Evolutionary conservation across 2,888 invertebrate genomes (phyloP), one percentile per base, ranked within the genome.

Genomic region (Morpho helenor): DNA sequence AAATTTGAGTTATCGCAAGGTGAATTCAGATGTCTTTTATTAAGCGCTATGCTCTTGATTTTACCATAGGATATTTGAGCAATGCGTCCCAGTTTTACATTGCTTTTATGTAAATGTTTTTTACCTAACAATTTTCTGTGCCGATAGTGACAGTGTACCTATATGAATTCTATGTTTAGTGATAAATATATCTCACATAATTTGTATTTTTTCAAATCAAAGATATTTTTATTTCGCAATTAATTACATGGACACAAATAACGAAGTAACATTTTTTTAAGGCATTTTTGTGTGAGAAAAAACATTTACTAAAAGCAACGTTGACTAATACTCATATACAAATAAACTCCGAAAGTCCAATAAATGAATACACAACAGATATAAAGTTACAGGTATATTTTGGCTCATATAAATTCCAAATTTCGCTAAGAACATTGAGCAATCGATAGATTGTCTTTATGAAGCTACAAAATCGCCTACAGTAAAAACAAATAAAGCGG

Each of bases 401-500:
- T 51, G 41, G 22, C 56, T 52, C 49, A 56, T 53, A 52, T 57
- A 48, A 46, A 48, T 51, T 10, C 52, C 31, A 46, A 49, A 54
- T 52, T 45, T 63, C 62, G 68, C 75, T 76, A 75, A 63, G 63
- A 70, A 73, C 75, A 75, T 82, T 83, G 81, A 84, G 82, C 82
- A 82, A 75, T 68, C 71, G 66, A 62, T 62, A 57, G 66, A 70
- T 74, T 82, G 82, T 85, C 82, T 84, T 85, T 81, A 54, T 75
- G 60, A 75, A 73, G 71, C 71, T 65, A 71, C 70, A 72, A 57
- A 47, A 51, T 61, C 46, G 74, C 69, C 76, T 77, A 76, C 68
- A 63, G 62, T 68, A 73, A 65, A 69, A 67, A 64, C 58, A 39
- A 57, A 31, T 44, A 62, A 70, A 74, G 72, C 71, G 66, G 68